These are phyloP conservation scores for Carterocephalus palaemon DNA, from an alignment of 2,888 invertebrate genomes.

Conservation along the genomic window DNA sequence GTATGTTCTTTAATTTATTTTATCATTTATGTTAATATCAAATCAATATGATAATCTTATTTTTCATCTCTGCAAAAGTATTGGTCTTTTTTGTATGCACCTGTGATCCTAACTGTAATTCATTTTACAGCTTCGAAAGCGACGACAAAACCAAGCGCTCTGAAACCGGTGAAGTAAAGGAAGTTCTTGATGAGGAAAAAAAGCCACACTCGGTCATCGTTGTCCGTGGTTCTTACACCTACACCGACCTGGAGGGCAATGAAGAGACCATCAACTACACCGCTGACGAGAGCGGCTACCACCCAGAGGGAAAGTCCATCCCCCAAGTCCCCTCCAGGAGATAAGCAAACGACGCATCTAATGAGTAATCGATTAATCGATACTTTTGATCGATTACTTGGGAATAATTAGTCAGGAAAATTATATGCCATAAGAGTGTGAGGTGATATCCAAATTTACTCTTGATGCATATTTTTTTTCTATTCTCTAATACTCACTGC, in stretches of 20 bases:
- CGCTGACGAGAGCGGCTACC: conserved; percentile 82
- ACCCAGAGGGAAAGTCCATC: conserved; percentile 79
- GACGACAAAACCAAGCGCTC: conserved; percentile 75
- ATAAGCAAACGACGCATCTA: conserved; percentile 33
- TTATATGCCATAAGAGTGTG: conserved; percentile 29
- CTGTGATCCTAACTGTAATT: neutral
- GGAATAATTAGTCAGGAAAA: conserved; percentile 18
- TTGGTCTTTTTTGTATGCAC: neutral
- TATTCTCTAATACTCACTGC: conserved; percentile 50
- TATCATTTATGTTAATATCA: neutral
- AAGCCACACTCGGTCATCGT: conserved; percentile 76
- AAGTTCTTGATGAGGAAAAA: conserved; percentile 74
- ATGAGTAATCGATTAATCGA: conserved; percentile 32
- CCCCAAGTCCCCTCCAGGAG: conserved; percentile 67
- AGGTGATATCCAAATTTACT: conserved; percentile 31
- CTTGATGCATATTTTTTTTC: conserved; percentile 38
- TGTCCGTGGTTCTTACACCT: conserved; percentile 80
- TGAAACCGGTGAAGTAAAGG: conserved; percentile 67
- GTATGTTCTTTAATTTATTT: too few species aligned
- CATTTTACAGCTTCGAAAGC: conserved; percentile 66
- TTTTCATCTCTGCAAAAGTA: neutral
- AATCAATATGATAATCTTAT: neutral
- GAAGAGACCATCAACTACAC: conserved; percentile 70
- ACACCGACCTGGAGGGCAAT: conserved; percentile 76
- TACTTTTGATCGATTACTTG: conserved; percentile 1